These are phyloP conservation scores for Blastomussa wellsi DNA, from an alignment of 92 coral and sea anemone genomes.

Conservation along the genomic window DNA sequence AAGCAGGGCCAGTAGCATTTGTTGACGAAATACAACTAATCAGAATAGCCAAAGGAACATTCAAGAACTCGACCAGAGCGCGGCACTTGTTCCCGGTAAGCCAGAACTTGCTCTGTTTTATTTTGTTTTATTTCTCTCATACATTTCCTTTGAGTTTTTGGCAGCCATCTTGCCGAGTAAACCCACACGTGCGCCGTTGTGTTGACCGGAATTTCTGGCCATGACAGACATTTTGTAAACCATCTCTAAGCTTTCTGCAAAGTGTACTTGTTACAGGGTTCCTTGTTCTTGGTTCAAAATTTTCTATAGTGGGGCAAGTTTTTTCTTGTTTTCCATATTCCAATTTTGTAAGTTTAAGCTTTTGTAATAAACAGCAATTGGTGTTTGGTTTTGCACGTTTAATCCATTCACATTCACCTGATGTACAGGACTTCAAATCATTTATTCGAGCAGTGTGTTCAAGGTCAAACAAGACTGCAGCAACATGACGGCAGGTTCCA, in stretches of 20 bases:
- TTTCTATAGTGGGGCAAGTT: conserved; percentile 14
- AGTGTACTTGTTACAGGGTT: conserved; percentile 32
- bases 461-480: conserved; percentile 67
- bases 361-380: conserved; percentile 26
- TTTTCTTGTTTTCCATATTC: conserved; percentile 54
- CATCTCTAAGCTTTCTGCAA: conserved; percentile 40
- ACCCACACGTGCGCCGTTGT: too few species aligned
- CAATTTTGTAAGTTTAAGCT: conserved; percentile 39
- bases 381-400: conserved; percentile 32
- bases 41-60: conserved; percentile 19
- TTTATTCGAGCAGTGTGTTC: too few species aligned
- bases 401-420: conserved; percentile 59
- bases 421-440: conserved; percentile 52
- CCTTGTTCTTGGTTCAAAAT: conserved; percentile 50
- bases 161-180: too few species aligned
- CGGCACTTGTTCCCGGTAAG: too few species aligned
- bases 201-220: too few species aligned
- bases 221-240: conserved; percentile 40
- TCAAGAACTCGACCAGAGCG: conserved; percentile 2
- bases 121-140: too few species aligned
- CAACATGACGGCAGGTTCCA: conserved; percentile 50
- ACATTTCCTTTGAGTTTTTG: too few species aligned
- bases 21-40: conserved; percentile 11
- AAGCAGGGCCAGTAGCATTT: conserved; percentile 14
- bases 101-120: too few species aligned